phyloP scores from a whole-genome alignment of 2,113 vertebrate species.

The Ramphastos sulfuratus region DNA sequence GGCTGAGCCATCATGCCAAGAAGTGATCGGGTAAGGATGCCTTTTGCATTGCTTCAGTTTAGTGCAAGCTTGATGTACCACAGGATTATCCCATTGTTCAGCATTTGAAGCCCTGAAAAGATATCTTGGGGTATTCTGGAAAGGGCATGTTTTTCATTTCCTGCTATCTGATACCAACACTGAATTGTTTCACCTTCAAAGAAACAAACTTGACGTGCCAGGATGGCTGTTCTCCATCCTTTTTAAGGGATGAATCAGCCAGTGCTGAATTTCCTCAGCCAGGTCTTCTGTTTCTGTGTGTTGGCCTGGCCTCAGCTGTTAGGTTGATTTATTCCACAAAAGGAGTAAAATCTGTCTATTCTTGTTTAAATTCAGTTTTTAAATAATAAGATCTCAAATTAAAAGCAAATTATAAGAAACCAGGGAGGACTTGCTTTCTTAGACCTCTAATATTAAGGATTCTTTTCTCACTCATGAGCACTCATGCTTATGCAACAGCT shows the following conservation, averaged over 20 bases:
- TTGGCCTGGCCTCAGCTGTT: constrained; percentile 8
- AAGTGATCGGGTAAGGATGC: neutral
- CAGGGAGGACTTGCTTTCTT: neutral
- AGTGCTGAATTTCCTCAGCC: neutral
- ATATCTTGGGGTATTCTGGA: neutral
- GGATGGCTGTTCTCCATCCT: neutral
- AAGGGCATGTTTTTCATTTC: neutral
- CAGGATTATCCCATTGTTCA: neutral
- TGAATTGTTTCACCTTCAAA: neutral
- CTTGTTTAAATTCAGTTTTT: neutral
- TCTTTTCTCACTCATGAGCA: neutral
- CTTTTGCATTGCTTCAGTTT: neutral
- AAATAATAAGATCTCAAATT: neutral
- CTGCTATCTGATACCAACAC: neutral
- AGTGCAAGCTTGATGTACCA: neutral
- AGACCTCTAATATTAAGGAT: neutral
- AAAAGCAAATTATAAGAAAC: neutral
- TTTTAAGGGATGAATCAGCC: neutral
- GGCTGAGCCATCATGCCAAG: neutral
- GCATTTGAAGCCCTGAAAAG: neutral
- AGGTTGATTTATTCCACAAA: neutral
- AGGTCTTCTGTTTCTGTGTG: neutral
- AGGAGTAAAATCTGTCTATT: neutral
- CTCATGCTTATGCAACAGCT: neutral
- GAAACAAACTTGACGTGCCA: fast-evolving